A percentile compares a stretch with the other conserved stretches of the same genome.
phyloP scores from a whole-genome alignment of 1,140 invertebrate genomes.

The Drosophila parabipectinata region DNA sequence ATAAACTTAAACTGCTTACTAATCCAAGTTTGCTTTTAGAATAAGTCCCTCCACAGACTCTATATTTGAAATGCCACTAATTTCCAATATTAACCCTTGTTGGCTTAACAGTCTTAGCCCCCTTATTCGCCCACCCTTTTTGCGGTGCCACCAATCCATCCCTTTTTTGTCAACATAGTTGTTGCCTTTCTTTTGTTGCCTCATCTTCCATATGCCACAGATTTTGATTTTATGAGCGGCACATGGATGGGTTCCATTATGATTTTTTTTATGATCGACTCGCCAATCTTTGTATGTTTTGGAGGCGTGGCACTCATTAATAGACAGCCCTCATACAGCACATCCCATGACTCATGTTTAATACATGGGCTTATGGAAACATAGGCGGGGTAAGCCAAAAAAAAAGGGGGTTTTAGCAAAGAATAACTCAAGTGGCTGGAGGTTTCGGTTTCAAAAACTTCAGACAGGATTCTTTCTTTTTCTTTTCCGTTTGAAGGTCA shows the following conservation, averaged over 20 bases:
- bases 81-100: background rate
- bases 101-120: background rate
- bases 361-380: conserved; percentile 1
- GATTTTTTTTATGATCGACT: conserved; percentile 34
- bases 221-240: conserved; percentile 27
- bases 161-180: background rate
- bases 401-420: background rate
- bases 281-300: conserved; percentile 3
- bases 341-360: conserved; percentile 1
- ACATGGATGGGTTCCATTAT: conserved; percentile 25
- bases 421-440: conserved; percentile 1
- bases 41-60: background rate
- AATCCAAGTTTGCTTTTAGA: background rate
- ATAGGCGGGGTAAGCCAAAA: background rate
- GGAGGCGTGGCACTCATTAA: conserved; percentile 18
- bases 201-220: conserved; percentile 9
- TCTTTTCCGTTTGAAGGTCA: conserved; percentile 15
- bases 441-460: background rate
- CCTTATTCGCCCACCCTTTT: background rate
- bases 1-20: background rate
- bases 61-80: background rate
- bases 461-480: background rate
- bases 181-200: background rate
- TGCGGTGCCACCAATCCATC: background rate
- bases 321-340: background rate